Conservation (phyloP, 2,113 vertebrate genomes). For the Cettia cetti region DNA sequence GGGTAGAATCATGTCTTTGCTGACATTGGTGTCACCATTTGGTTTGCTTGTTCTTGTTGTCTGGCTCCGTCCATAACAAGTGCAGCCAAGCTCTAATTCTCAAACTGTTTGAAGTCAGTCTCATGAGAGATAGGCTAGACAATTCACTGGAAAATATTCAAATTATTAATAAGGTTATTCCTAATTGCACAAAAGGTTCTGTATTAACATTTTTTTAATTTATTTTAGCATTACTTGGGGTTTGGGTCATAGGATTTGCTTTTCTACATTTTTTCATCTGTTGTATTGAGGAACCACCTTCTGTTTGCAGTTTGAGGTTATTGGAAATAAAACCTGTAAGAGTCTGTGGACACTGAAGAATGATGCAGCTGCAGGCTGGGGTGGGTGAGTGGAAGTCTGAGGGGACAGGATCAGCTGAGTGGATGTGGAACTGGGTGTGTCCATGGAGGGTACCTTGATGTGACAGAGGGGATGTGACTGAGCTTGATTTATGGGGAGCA, state of each 20-base stretch:
- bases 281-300: background rate
- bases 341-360: background rate
- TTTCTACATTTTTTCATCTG: background rate
- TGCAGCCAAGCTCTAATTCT: slow-evolving; percentile 32
- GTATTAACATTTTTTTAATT: background rate
- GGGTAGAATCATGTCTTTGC: background rate
- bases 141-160: background rate
- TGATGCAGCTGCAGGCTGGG: background rate
- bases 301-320: background rate
- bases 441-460: background rate
- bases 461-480: background rate
- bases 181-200: background rate
- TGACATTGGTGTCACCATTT: background rate
- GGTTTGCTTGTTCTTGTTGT: background rate
- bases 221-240: background rate
- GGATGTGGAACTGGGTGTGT: background rate
- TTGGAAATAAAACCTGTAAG: background rate
- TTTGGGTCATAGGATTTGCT: background rate
- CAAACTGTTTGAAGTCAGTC: slow-evolving; percentile 4
- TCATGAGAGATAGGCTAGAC: background rate
- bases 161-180: background rate
- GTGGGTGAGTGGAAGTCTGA: background rate
- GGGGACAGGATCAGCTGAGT: background rate
- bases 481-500: slow-evolving; percentile 22
- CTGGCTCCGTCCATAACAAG: slow-evolving; percentile 22